Evolutionary conservation across 2,888 invertebrate species (phyloP), one percentile per base, ranked within the genome.

Genomic region (Spisula solida): DNA sequence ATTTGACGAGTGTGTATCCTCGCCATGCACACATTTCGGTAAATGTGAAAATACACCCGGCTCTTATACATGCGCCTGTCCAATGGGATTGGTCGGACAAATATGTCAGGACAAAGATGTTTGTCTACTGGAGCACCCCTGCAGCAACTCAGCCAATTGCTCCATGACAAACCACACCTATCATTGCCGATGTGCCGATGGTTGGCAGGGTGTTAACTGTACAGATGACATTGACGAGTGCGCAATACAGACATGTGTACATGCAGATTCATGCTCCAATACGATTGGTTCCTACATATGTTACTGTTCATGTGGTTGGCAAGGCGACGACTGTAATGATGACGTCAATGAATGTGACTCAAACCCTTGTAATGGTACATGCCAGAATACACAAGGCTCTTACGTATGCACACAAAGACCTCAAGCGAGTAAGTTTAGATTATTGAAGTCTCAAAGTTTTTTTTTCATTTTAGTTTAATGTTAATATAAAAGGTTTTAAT

Each of bases 351-450:
- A 83, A 51, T 83, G 83, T 51, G 70, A 48, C 2, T 16, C 0
- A 0, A 75, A 75, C 14, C 75, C 83, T 12, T 83, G 83, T 75
- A 75, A 75, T 34, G 75, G 16, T 75, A 75, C 14, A 5, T 75
- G 75, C 14, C 18, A 34, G 4, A 75, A 75, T 31, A 75, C 31
- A 34, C 31, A 29, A 12, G 75, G 75, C 16, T 31, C 31, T 16
- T 75, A 31, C 31, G 34, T 18, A 16, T 75, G 75, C 25, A 18
- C 16, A 25, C n/a, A 31, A 16, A 75, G 8, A 25, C 25, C 70
- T 41, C 41, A 5, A 41, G 41, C 41, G 41, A 56, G n/a, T 20
- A 56, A 20, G n/a, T 56, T 12, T 12, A 16, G n/a, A 8, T n/a
- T 16, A 56, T 20, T 1, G 1, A 56, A 20, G 56, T n/a, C 2